A percentile compares a stretch with the other conserved stretches of the same genome.
phyloP scores from a whole-genome alignment of 2,113 vertebrate species.

The Eidolon helvum region DNA sequence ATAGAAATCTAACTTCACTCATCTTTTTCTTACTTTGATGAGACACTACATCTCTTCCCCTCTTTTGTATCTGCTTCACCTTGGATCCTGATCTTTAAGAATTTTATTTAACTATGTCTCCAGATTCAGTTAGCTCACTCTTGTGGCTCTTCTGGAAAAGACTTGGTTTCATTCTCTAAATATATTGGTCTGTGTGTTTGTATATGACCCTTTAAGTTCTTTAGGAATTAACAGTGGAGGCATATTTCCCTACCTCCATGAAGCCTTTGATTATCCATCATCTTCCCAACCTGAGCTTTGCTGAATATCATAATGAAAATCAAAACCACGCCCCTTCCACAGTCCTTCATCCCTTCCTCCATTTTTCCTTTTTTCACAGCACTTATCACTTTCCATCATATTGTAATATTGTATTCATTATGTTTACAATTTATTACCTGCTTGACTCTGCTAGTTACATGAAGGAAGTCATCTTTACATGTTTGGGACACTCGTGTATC shows the following conservation, averaged over 20 bases:
- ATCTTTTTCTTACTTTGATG: neutral
- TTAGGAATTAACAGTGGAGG: neutral
- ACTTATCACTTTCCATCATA: neutral
- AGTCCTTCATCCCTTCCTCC: too few species aligned
- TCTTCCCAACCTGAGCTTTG: neutral
- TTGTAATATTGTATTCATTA: neutral
- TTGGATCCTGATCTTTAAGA: neutral
- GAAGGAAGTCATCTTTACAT: neutral
- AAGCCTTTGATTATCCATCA: neutral
- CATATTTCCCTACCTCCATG: neutral
- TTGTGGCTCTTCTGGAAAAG: neutral
- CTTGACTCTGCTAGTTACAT: neutral
- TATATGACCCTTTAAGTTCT: neutral
- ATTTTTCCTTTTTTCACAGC: neutral
- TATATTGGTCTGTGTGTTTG: neutral
- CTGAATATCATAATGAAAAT: neutral
- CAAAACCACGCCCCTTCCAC: neutral
- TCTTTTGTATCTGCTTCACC: neutral
- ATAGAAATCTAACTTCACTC: neutral
- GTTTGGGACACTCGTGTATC: neutral
- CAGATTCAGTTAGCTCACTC: neutral
- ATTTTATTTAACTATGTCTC: neutral
- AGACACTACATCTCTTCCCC: neutral
- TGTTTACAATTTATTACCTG: neutral
- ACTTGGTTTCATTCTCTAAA: neutral